Conservation (phyloP, 2,113 vertebrate genomes). For the Rhinoderma darwinii region DNA sequence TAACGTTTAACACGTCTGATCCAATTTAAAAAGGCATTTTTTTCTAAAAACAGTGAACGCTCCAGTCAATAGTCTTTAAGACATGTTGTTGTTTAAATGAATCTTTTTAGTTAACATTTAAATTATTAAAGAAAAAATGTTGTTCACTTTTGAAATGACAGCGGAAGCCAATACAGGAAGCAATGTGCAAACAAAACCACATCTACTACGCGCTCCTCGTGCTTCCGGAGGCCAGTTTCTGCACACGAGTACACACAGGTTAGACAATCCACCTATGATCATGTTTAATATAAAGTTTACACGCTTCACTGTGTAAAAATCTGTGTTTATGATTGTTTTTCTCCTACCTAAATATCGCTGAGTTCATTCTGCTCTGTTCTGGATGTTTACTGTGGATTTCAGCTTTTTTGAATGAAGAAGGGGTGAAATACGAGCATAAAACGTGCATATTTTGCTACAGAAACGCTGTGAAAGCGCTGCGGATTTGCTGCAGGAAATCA, state of each 20-base stretch:
- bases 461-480: no score
- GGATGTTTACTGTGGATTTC: no score
- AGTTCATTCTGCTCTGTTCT: no score
- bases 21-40: no score
- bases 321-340: not conserved
- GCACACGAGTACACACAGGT: not conserved
- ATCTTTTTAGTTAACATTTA: not conserved
- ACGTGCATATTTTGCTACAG: no score
- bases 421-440: no score
- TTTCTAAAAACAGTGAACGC: no score
- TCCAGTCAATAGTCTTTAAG: not conserved
- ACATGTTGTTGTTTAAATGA: not conserved
- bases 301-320: not conserved
- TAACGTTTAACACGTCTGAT: no score
- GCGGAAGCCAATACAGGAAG: conserved; percentile 26
- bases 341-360: not conserved
- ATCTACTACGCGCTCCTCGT: not conserved
- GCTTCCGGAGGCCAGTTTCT: not conserved
- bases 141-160: not conserved
- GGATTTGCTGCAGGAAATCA: no score
- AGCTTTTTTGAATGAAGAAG: no score
- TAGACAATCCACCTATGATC: not conserved
- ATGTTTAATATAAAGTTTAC: not conserved
- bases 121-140: not conserved
- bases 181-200: not conserved